Percentiles rank a stretch among this genome's conserved stretches.
Conservation (phyloP, 2,888 invertebrate species). For the Megaustenia siamemsis region DNA sequence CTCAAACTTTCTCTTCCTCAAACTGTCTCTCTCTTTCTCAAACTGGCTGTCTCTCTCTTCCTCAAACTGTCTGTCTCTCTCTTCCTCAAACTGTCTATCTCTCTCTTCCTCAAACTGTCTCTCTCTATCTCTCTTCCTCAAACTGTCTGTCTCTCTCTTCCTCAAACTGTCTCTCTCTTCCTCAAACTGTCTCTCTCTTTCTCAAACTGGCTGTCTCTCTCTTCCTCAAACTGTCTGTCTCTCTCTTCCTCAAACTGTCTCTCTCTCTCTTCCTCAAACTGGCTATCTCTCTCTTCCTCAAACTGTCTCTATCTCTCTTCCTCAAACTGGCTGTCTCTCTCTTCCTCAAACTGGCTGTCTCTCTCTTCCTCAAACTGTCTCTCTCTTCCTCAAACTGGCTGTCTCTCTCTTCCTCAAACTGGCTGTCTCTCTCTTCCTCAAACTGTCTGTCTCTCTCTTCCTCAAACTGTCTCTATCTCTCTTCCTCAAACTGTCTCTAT, state of each 20-base stretch:
- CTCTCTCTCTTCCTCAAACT: background rate
- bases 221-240: background rate
- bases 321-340: background rate
- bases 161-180: background rate
- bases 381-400: no score
- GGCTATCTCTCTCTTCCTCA: background rate
- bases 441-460: no score
- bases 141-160: conserved; percentile 13
- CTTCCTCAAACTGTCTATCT: background rate
- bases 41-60: background rate
- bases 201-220: conserved; percentile 21
- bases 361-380: background rate
- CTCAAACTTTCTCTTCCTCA: background rate
- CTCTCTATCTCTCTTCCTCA: background rate
- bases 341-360: conserved; percentile 51
- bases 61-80: background rate
- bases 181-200: background rate
- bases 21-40: background rate
- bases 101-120: background rate
- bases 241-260: background rate
- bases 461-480: conserved; percentile 3
- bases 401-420: no score
- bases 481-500: background rate
- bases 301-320: background rate
- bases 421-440: no score